Evolutionary conservation across 2,888 invertebrate genomes (phyloP), one percentile per base, ranked within the genome.

Genomic region (Eilema caniola): DNA sequence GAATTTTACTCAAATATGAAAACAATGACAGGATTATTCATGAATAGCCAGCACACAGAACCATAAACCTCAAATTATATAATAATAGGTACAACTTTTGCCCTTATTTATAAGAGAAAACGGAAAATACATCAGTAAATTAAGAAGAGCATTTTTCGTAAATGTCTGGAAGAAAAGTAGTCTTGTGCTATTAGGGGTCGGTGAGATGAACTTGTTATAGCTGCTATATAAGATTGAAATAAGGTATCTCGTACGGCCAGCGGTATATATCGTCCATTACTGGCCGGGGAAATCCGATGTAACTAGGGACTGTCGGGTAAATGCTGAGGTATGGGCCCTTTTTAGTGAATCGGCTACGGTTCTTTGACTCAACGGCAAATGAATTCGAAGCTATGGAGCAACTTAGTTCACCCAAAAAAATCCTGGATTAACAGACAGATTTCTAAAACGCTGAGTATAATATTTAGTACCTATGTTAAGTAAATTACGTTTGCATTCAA

Each of bases 241-340:
- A 73, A 67, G 57, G 62, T 73, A 70, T 64, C 70, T 66, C 28
- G 59, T 11, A 5, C 47, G 33, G 61, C 47, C 62, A 62, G 56
- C 14, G 63, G 63, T 64, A 64, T 47, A 59, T 64, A 61, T 37
- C 64, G 62, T 33, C 65, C 62, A 70, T 73, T 67, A 73, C 70
- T 61, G 62, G 61, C 25, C 57, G 64, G 64, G 60, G 28, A 64
- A 61, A 71, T 63, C 67, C 53, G 59, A 66, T 59, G 62, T 70
- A 20, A 59, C 37, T 56, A 23, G 31, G n/a, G 23, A 41, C 33
- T 16, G 28, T n/a, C 28, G 12, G 20, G 25, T 62, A 70, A 62
- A 62, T 57, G 66, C 66, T 70, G 69, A 65, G n/a, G 10, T 37
- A 28, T n/a, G 62, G 28, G 24, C 14, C 31, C 33, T 28, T 62